A percentile compares a stretch with the other conserved stretches of the same genome.
Evolutionary conservation across 2,797 vertebrate genomes (phyloP).

Genomic region (Esox lucius): DNA sequence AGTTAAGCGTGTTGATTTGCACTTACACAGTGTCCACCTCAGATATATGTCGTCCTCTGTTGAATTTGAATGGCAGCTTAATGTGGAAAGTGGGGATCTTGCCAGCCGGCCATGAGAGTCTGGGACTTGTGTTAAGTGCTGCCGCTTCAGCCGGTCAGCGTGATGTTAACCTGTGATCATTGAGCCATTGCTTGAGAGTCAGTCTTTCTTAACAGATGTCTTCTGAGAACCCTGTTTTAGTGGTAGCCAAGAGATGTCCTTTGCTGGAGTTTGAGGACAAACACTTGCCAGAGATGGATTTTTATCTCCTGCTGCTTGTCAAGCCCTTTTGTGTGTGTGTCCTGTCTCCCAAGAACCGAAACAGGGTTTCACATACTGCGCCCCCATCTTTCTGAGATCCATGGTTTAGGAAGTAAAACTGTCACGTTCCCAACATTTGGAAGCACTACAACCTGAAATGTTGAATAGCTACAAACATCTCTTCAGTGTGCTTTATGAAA

Average conservation of each 20-base stretch:
- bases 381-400: no score
- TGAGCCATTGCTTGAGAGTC: not conserved
- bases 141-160: not conserved
- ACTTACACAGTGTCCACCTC: not conserved
- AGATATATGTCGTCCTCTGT: not conserved
- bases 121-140: not conserved
- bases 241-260: not conserved
- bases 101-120: not conserved
- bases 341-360: not conserved
- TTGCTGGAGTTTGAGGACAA: constrained; percentile 4
- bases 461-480: no score
- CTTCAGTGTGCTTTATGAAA: no score
- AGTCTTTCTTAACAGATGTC: not conserved
- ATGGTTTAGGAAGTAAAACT: no score
- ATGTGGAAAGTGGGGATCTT: not conserved
- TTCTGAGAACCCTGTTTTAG: not conserved
- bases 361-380: no score
- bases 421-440: no score
- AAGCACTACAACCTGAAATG: no score
- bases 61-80: not conserved
- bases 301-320: constrained; percentile 41
- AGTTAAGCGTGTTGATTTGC: not conserved
- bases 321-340: constrained; percentile 8
- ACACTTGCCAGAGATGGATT: not conserved
- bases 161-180: not conserved